Evolutionary conservation across 1,140 invertebrate species (phyloP), one percentile per base, ranked within the genome.

Genomic region (Carposina sasakii): DNA sequence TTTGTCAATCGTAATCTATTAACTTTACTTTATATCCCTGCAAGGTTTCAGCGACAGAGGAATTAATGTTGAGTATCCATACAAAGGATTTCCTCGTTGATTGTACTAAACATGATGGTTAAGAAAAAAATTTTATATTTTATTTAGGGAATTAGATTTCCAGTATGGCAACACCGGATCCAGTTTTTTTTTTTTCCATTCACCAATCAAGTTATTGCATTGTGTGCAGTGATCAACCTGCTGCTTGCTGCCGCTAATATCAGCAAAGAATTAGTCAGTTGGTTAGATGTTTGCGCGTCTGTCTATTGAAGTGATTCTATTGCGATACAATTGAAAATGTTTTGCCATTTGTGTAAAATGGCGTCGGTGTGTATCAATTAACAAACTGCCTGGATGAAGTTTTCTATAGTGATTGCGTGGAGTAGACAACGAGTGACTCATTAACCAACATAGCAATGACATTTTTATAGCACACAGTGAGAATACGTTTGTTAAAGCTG

Each of bases 401-500:
- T 62, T 76, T 69, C 60, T 57, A 67, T 57, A 75, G 72, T 77
- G 75, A 76, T 77, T 62, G 65, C 67, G 73, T 81, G 65, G n/a
- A n/a, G n/a, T n/a, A n/a, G n/a, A n/a, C n/a, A n/a, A 6, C 63
- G 70, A 79, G 76, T 83, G 79, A 83, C 71, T 81, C 79, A 79
- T 81, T 74, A 78, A 78, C 76, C 75, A 74, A 78, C 71, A 75
- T 78, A 81, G 79, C 77, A 76, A 84, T 81, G 77, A 84, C 81
- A 81, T 71, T 81, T 78, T 84, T 84, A 84, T 84, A 84, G 77
- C 81, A 79, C 69, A 76, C 67, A 79, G 70, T 77, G 77, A 68
- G 68, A 72, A 78, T 78, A 74, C 71, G 74, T 79, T 79, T 76
- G 53, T 57, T 69, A 77, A 83, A 79, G 73, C 76, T 71, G 60